Evolutionary conservation across 1,140 invertebrate genomes (phyloP).

Genomic region (Lasioglossum baleicum): DNA sequence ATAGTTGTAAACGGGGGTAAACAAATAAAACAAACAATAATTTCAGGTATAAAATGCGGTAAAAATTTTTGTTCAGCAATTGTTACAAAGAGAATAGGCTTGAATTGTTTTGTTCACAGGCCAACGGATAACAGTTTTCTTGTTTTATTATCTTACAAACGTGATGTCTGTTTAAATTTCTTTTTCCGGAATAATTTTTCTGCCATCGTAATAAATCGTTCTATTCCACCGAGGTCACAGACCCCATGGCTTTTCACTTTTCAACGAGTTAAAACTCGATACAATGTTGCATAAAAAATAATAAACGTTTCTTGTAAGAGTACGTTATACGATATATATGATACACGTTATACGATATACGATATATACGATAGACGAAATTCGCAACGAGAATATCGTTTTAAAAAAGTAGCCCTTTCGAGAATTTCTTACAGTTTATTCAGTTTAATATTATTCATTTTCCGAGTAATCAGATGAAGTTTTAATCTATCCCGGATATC

Average conservation of each 20-base stretch:
- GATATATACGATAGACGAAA: neutral
- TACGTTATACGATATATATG: neutral
- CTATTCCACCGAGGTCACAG: neutral
- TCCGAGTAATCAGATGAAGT: conserved; percentile 69
- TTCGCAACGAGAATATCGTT: conserved; percentile 25
- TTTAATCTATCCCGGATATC: conserved; percentile 69
- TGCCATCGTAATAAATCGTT: neutral
- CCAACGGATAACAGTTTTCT: conserved; percentile 3
- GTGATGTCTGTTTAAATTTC: neutral
- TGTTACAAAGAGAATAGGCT: conserved; percentile 30
- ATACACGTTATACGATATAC: neutral
- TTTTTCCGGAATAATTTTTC: conserved; percentile 9
- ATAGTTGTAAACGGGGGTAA: neutral
- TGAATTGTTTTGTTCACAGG: conserved; percentile 32
- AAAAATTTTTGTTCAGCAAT: conserved; percentile 32
- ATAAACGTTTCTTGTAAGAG: conserved; percentile 27
- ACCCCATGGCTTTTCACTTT: neutral
- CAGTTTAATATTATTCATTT: conserved; percentile 72
- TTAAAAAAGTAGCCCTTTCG: conserved; percentile 28
- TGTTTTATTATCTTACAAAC: conserved; percentile 23
- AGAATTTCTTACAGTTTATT: conserved; percentile 65
- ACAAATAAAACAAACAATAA: neutral
- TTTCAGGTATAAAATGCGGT: conserved; percentile 35
- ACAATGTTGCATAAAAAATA: conserved; percentile 5
- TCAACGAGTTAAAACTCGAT: neutral